Percentiles rank a stretch among this genome's conserved stretches.
Evolutionary conservation across 2,797 vertebrate genomes (phyloP).

Genomic region (Halcyon leucocephala): DNA sequence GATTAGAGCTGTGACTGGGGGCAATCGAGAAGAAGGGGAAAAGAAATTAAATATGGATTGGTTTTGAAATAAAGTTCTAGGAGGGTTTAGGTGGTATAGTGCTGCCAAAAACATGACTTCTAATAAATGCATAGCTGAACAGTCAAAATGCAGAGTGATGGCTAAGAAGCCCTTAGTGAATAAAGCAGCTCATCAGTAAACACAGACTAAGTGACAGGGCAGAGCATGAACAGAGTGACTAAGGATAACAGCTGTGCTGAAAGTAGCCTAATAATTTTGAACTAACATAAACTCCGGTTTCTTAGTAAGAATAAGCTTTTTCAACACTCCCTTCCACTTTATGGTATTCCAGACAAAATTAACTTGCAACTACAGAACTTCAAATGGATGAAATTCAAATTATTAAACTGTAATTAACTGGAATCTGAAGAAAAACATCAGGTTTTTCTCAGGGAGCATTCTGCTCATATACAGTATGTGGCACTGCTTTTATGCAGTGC

Average conservation of each 20-base stretch:
- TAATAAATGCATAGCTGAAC: slow-evolving; percentile 27
- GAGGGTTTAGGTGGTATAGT: not conserved
- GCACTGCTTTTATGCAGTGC: not conserved
- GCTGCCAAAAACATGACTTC: not conserved
- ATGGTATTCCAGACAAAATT: not conserved
- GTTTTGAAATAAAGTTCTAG: not conserved
- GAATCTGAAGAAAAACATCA: not conserved
- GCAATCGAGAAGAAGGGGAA: not conserved
- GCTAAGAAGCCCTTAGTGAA: not conserved
- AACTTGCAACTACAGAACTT: not conserved
- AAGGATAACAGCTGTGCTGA: not conserved
- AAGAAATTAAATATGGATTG: not conserved
- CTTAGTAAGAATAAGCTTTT: not conserved
- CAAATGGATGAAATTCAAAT: not conserved
- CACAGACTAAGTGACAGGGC: not conserved
- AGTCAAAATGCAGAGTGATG: slow-evolving; percentile 26
- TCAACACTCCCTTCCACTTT: not conserved
- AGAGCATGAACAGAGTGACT: not conserved
- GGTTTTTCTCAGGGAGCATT: not conserved
- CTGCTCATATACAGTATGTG: not conserved
- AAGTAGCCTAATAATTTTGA: not conserved
- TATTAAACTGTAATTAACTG: not conserved
- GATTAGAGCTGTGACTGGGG: not conserved
- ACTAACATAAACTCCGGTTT: not conserved
- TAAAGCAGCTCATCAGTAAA: not conserved